These are phyloP conservation scores for Globodera rostochiensis DNA, from an alignment of 1,140 invertebrate species.

Conservation along the genomic window DNA sequence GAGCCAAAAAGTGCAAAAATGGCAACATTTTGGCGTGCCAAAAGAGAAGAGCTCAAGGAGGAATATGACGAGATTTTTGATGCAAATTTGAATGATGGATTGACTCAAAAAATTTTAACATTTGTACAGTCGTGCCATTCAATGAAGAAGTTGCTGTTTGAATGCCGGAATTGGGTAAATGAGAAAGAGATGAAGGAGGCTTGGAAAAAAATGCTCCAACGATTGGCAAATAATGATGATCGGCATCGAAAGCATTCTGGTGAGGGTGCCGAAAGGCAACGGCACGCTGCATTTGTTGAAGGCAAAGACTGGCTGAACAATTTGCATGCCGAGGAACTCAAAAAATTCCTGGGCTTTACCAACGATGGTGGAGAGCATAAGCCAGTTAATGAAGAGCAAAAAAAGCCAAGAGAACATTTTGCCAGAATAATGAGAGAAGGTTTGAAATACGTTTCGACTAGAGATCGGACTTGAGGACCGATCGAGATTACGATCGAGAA, in stretches of 20 bases:
- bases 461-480: too few relatives aligned
- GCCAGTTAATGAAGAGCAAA: neutral
- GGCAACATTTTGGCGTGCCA: neutral
- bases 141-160: neutral
- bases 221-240: neutral
- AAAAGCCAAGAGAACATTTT: neutral
- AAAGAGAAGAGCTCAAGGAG: neutral
- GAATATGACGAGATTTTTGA: neutral
- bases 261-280: neutral
- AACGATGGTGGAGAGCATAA: neutral
- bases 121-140: neutral
- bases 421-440: neutral
- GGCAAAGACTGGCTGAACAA: neutral
- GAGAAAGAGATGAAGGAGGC: neutral
- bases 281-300: neutral
- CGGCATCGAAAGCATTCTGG: neutral
- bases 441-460: neutral
- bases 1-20: neutral
- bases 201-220: neutral
- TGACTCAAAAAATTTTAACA: neutral
- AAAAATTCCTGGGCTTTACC: neutral
- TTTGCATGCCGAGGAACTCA: neutral
- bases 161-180: neutral
- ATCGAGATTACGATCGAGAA: too few relatives aligned
- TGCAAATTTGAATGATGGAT: neutral